A percentile compares a stretch with the other conserved stretches of the same genome.
These are phyloP conservation scores for Brachionus calyciflorus DNA, from an alignment of 1,140 invertebrate genomes.

Conservation along the genomic window DNA sequence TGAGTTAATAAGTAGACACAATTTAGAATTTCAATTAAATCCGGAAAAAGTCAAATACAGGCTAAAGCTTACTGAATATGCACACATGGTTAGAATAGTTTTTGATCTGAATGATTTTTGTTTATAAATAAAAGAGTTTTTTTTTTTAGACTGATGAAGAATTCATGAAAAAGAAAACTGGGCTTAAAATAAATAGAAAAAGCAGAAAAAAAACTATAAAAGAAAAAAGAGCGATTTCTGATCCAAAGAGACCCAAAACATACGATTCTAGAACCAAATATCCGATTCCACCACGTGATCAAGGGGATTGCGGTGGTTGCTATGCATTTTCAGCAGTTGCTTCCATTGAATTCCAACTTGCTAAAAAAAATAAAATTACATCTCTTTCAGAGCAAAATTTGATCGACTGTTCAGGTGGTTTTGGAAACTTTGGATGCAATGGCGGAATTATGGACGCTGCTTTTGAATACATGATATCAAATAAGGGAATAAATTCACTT, in stretches of 20 bases:
- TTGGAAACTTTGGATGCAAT: slow-evolving; percentile 50
- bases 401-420: slow-evolving; percentile 77
- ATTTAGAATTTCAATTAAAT: slow-evolving; percentile 20
- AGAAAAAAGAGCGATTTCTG: not conserved
- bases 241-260: not conserved
- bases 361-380: not conserved
- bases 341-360: slow-evolving; percentile 21
- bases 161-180: not conserved
- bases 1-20: slow-evolving; percentile 8
- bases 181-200: not conserved
- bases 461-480: slow-evolving; percentile 84
- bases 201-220: not conserved
- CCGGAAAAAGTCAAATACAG: slow-evolving; percentile 5
- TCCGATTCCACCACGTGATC: slow-evolving; percentile 58
- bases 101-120: not conserved
- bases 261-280: not conserved
- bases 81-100: not conserved
- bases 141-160: slow-evolving; percentile 9
- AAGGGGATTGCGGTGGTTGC: slow-evolving; percentile 59
- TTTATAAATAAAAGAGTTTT: not conserved
- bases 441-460: slow-evolving; percentile 73
- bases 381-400: slow-evolving; percentile 79
- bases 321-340: slow-evolving; percentile 54
- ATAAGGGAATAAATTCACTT: slow-evolving; percentile 87
- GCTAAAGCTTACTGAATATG: slow-evolving; percentile 12